phyloP scores from a whole-genome alignment of 2,797 vertebrate species.

The Diplodus puntazzo region DNA sequence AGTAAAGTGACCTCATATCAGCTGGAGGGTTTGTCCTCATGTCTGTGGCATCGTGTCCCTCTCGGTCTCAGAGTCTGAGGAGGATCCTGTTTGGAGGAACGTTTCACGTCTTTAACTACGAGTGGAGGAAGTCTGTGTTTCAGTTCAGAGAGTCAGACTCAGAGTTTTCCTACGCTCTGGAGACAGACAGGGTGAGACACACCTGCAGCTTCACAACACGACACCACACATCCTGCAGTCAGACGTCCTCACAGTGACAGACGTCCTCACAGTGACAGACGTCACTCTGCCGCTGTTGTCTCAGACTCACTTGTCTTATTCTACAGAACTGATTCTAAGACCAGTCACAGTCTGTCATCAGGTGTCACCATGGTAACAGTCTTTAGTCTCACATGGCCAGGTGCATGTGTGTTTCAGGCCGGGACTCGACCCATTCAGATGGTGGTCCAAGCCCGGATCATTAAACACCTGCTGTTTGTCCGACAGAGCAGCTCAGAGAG shows the following conservation, averaged over 20 bases:
- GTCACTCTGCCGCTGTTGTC: too few relatives aligned
- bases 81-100: slow-evolving; percentile 85
- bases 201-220: too few relatives aligned
- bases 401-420: slow-evolving; percentile 78
- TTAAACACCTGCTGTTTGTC: slow-evolving; percentile 88
- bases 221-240: not conserved
- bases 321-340: too few relatives aligned
- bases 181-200: slow-evolving; percentile 84
- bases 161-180: slow-evolving; percentile 84
- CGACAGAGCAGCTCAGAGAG: slow-evolving; percentile 58
- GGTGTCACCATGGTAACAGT: not conserved
- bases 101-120: slow-evolving; percentile 77
- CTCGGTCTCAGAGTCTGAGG: slow-evolving; percentile 81
- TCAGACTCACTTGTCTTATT: too few relatives aligned
- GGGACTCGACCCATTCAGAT: slow-evolving; percentile 87
- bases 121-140: slow-evolving; percentile 88
- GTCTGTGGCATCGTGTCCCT: too few relatives aligned
- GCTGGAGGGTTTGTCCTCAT: too few relatives aligned
- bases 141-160: slow-evolving; percentile 83
- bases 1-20: too few relatives aligned
- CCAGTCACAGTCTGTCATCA: not conserved
- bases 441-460: slow-evolving; percentile 88
- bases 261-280: too few relatives aligned
- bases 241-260: too few relatives aligned
- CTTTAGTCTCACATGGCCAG: slow-evolving; percentile 39